Base-by-base conservation (phyloP, 92 coral and sea anemone species). In the Bergia sp. region DNA sequence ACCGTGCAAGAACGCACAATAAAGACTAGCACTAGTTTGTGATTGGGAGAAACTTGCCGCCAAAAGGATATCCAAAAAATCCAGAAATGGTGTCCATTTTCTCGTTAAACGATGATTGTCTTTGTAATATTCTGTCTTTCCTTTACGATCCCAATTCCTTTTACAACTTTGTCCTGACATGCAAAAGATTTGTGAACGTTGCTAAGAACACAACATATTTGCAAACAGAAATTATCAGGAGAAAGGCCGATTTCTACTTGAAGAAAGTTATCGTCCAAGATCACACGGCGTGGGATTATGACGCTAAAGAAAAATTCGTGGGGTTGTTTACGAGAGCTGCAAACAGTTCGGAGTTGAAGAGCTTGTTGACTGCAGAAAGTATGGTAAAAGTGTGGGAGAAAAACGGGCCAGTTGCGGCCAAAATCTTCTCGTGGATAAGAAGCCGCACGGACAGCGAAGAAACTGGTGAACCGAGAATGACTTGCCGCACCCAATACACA, bases 391-490 rank as follows among this genome's bases (percentile, higher is more conserved):
- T 91, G 0, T 94, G 96, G 94, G 21, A 76, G 72, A 80, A 77
- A 43, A 90, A 50, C 87, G 95, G 96, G 10, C 93, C 94, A 0
- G 96, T 94, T 10, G 94, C 91, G 55, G 96, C 94, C 36, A 87
- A 88, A 85, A 85, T 94, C 50, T 92, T 91, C 21, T 90, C 93
- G 5, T 94, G 95, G 95, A 86, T 89, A 1, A 74, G 82, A 76
- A 76, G 86, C 81, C 89, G 45, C 49, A 82, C 82, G 38, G 72
- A n/a, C 21, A 69, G 87, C 10, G 47, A 18, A 21, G 74, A 78
- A 47, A 36, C 3, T 0, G 86, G 90, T 20, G 89, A 47, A 12
- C 92, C 90, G 0, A 36, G 86, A 73, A 64, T 55, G 5, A 76
- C 81, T 6, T 77, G 85, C 76, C 21, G 18, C 76, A 76, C 80